These are phyloP conservation scores for Urophycis tenuis DNA, from an alignment of 2,797 vertebrate genomes.

Conservation along the genomic window DNA sequence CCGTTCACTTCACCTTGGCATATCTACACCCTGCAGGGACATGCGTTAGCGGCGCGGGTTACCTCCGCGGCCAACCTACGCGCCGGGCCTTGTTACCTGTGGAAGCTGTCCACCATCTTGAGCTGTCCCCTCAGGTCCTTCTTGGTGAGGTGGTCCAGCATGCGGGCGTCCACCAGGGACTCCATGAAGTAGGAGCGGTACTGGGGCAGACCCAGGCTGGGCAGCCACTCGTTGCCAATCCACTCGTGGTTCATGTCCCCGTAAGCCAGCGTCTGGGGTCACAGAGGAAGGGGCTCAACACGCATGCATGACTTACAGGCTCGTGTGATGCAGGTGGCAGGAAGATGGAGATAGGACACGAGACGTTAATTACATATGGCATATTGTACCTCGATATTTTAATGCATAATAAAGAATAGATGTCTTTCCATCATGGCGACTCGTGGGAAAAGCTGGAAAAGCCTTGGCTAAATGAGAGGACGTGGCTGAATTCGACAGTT, in stretches of 20 bases:
- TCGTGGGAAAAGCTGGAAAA: too few species aligned
- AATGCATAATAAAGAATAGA: neutral
- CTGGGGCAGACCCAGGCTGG: constrained; percentile 88
- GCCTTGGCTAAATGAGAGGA: neutral
- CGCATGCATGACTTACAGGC: neutral
- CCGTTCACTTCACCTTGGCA: neutral
- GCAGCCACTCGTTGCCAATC: constrained; percentile 97
- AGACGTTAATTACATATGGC: neutral
- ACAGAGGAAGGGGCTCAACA: constrained; percentile 2
- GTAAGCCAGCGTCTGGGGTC: constrained; percentile 82
- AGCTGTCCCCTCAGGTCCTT: constrained; percentile 94
- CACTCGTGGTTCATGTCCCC: constrained; percentile 99
- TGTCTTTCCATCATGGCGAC: neutral
- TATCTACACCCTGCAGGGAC: neutral
- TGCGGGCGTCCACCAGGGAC: constrained; percentile 93
- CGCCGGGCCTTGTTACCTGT: constrained; percentile 61
- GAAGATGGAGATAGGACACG: neutral
- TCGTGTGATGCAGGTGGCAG: neutral
- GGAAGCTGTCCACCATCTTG: constrained; percentile 98
- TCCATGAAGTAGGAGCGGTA: constrained; percentile 99
- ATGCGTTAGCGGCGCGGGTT: neutral
- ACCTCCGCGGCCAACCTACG: neutral
- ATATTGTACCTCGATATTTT: neutral
- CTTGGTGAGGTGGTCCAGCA: constrained; percentile 97
- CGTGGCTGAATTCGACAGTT: neutral